Evolutionary conservation across 2,888 invertebrate genomes (phyloP).

Genomic region (Lithodes maja): DNA sequence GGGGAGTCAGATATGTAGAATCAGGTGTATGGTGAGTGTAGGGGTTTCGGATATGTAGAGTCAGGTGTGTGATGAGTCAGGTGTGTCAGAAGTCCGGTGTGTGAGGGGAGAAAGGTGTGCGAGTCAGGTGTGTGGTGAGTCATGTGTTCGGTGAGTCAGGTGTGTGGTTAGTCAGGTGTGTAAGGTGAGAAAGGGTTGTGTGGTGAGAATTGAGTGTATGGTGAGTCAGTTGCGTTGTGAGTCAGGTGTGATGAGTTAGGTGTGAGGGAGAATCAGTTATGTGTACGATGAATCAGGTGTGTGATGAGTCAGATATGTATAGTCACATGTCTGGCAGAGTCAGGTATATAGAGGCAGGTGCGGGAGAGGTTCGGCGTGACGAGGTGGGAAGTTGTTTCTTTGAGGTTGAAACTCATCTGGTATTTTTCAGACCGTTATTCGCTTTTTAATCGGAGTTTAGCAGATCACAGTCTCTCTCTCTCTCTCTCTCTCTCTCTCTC

Average conservation of each 20-base stretch:
- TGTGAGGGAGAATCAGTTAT: too few species aligned
- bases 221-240: background rate
- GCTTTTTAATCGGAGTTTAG: constrained; percentile 1
- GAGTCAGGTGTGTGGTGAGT: too few species aligned
- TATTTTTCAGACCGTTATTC: background rate
- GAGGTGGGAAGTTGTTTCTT: constrained; percentile 40
- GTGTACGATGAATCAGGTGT: background rate
- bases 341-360: background rate
- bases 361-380: background rate
- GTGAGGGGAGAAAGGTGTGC: too few species aligned
- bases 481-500: constrained; percentile 24
- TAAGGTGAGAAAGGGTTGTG: too few species aligned
- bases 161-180: too few species aligned
- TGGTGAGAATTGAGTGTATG: too few species aligned
- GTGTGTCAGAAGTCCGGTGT: background rate
- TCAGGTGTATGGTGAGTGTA: too few species aligned
- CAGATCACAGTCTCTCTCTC: constrained; percentile 29
- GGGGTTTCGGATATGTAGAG: too few species aligned
- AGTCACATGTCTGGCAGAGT: background rate
- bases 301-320: background rate
- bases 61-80: background rate
- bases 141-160: too few species aligned
- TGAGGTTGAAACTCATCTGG: constrained; percentile 33
- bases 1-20: too few species aligned
- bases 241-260: background rate